These are phyloP conservation scores for Cryptocephalus moraei DNA, from an alignment of 2,888 invertebrate species.

Conservation along the genomic window DNA sequence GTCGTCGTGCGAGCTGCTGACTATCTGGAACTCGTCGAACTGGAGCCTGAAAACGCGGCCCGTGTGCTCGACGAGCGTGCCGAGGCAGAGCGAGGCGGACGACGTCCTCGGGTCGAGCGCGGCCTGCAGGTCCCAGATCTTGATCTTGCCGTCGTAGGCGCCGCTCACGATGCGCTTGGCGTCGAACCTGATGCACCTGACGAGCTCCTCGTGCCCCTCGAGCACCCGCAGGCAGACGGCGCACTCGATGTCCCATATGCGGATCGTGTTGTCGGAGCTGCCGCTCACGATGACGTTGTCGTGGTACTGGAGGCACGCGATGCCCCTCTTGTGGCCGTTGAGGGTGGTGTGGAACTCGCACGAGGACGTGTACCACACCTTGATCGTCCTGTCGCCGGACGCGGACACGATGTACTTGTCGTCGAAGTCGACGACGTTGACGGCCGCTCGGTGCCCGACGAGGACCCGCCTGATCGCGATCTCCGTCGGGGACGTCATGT, in stretches of 20 bases:
- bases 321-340: slow-evolving; percentile 97
- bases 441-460: slow-evolving; percentile 89
- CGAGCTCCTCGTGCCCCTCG: slow-evolving; percentile 97
- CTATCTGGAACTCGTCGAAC: slow-evolving; percentile 99
- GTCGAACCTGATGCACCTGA: slow-evolving; percentile 97
- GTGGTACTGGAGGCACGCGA: slow-evolving; percentile 97
- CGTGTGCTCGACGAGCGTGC: slow-evolving; percentile 97
- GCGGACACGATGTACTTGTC: slow-evolving; percentile 99
- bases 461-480: slow-evolving; percentile 59
- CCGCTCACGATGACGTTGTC: slow-evolving; percentile 97
- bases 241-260: slow-evolving; percentile 38
- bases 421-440: slow-evolving; percentile 99
- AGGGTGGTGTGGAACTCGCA: slow-evolving; percentile 98
- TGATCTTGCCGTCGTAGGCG: slow-evolving; percentile 99
- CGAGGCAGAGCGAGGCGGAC: slow-evolving; percentile 84
- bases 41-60: slow-evolving; percentile 98
- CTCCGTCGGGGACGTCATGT: slow-evolving; percentile 95
- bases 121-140: slow-evolving; percentile 97
- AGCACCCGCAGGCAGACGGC: slow-evolving; percentile 72
- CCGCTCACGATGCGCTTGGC: slow-evolving; percentile 97
- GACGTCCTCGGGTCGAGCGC: slow-evolving; percentile 95
- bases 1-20: slow-evolving; percentile 99
- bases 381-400: slow-evolving; percentile 97
- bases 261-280: slow-evolving; percentile 95
- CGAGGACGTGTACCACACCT: slow-evolving; percentile 96